phyloP scores from a whole-genome alignment of 2,797 vertebrate species.

The Macrochelys suwanniensis region DNA sequence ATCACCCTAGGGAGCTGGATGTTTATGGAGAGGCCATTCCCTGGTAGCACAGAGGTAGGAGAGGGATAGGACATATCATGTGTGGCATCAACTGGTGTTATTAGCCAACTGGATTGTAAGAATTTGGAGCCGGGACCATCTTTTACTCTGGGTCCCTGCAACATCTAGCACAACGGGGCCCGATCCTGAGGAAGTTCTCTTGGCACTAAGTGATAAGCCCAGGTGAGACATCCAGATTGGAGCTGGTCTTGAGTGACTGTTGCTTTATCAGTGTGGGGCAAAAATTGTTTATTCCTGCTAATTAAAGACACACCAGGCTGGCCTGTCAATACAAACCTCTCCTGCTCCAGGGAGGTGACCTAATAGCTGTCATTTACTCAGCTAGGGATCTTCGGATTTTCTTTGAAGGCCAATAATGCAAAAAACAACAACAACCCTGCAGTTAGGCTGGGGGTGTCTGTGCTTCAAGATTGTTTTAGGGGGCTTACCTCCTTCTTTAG shows the following conservation, averaged over 20 bases:
- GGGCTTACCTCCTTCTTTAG: constrained; percentile 73
- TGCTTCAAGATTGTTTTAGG: constrained; percentile 64
- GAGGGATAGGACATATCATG: not conserved
- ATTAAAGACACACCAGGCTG: constrained; percentile 77
- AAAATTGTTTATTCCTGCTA: constrained; percentile 78
- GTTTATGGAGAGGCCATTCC: not conserved
- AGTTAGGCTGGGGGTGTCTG: constrained; percentile 58
- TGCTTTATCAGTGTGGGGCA: constrained; percentile 69
- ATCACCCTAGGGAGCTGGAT: not conserved
- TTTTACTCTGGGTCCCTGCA: not conserved
- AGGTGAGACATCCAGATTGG: constrained; percentile 63
- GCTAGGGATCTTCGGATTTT: constrained; percentile 71
- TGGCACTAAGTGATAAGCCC: constrained; percentile 36
- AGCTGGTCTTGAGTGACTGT: constrained; percentile 64
- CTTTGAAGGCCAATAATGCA: constrained; percentile 65
- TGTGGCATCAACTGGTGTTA: not conserved
- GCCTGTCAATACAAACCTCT: constrained; percentile 75
- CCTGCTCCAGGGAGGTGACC: constrained; percentile 68
- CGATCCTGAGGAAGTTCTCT: constrained; percentile 26
- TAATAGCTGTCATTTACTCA: constrained; percentile 75
- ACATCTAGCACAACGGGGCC: not conserved
- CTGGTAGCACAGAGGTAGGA: not conserved
- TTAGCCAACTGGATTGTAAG: accelerated
- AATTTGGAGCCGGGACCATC: not conserved
- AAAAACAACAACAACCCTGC: constrained; percentile 8